Conservation (phyloP, 2,888 invertebrate genomes). For the Pecten maximus region DNA sequence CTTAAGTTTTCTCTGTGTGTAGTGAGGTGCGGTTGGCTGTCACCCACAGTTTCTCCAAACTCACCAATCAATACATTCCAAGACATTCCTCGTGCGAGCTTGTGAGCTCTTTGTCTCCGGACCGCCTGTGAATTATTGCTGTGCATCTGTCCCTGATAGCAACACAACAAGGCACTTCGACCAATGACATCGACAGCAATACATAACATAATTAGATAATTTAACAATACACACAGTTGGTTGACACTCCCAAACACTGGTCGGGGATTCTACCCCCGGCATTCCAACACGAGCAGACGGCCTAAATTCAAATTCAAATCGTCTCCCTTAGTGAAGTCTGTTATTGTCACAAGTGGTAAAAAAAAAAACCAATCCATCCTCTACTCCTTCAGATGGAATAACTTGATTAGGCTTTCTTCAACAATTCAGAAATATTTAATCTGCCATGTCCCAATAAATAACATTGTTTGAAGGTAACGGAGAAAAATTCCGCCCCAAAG, state of each 20-base stretch:
- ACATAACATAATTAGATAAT: constrained; percentile 28
- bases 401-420: not conserved
- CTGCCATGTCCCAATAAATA: not conserved
- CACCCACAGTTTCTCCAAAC: not conserved
- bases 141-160: constrained; percentile 25
- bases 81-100: constrained; percentile 6
- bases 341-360: constrained; percentile 20
- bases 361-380: not conserved
- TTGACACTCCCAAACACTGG: not conserved
- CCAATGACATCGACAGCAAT: not conserved
- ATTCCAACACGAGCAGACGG: constrained; percentile 19
- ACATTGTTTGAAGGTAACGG: not conserved
- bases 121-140: constrained; percentile 11
- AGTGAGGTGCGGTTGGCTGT: not conserved
- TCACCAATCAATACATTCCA: constrained; percentile 23
- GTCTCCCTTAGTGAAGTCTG: not conserved
- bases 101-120: constrained; percentile 11
- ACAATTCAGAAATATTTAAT: not conserved
- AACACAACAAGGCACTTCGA: not conserved
- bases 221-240: constrained; percentile 7
- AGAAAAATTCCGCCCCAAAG: not conserved
- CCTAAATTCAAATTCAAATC: constrained; percentile 29
- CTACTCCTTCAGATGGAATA: not conserved
- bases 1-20: not conserved
- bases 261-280: not conserved